These are phyloP conservation scores for Galbula dea DNA, from an alignment of 2,113 vertebrate species.

Conservation along the genomic window DNA sequence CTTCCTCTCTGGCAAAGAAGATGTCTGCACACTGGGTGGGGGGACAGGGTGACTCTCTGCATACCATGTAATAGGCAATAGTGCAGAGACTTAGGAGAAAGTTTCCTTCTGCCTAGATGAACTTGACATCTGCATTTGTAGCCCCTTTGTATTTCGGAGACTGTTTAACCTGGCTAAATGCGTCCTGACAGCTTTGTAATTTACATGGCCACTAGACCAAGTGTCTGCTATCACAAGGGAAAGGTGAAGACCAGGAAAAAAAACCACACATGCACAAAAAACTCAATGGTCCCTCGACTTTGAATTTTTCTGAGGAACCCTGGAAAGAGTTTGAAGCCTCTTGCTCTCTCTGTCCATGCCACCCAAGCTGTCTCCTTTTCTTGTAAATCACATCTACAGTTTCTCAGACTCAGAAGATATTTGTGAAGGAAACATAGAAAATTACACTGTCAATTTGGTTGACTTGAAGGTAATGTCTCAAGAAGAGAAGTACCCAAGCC, in stretches of 20 bases:
- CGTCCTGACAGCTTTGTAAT: not conserved
- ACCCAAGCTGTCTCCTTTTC: not conserved
- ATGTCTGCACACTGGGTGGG: accelerated
- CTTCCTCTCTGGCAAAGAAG: not conserved
- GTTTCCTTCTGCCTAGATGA: not conserved
- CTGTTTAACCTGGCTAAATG: not conserved
- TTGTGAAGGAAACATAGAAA: not conserved
- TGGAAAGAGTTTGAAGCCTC: not conserved
- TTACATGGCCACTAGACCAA: not conserved
- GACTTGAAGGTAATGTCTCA: not conserved
- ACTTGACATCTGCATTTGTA: not conserved
- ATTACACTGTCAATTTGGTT: conserved; percentile 8
- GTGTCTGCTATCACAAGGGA: not conserved
- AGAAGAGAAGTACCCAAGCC: not conserved
- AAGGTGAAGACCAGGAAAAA: not conserved
- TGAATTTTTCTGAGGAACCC: not conserved
- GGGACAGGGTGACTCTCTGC: accelerated
- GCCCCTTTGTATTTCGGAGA: not conserved
- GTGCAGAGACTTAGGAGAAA: not conserved
- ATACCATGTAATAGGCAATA: not conserved
- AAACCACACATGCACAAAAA: not conserved
- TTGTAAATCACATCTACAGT: not conserved
- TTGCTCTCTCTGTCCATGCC: not conserved
- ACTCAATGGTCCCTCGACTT: not conserved
- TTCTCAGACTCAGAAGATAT: not conserved